These are phyloP conservation scores for Hemiprocne comata DNA, from an alignment of 2,113 vertebrate genomes.

Conservation along the genomic window DNA sequence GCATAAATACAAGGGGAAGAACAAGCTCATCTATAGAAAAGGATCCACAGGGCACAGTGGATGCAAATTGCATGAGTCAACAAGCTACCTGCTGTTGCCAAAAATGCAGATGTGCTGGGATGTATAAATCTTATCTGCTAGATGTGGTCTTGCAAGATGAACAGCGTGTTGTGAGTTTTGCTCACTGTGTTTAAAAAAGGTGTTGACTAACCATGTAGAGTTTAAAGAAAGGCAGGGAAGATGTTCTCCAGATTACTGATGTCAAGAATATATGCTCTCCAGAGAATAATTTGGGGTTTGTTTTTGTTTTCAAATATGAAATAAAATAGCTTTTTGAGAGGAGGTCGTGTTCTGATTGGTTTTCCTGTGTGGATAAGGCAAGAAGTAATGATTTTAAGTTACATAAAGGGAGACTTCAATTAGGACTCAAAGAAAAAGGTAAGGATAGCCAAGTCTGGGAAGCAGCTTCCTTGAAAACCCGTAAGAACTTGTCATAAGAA, in stretches of 20 bases:
- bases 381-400: not conserved
- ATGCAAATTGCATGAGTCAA: not conserved
- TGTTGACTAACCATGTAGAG: not conserved
- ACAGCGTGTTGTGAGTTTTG: not conserved
- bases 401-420: not conserved
- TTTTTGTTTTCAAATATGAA: not conserved
- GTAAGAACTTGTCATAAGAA: not conserved
- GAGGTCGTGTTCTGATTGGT: accelerated
- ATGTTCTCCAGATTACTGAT: not conserved
- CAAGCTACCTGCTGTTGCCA: not conserved
- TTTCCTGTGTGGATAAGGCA: not conserved
- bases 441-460: not conserved
- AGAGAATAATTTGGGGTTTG: not conserved
- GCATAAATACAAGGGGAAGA: not conserved
- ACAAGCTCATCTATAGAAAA: not conserved
- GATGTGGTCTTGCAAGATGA: not conserved
- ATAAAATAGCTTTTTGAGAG: not conserved
- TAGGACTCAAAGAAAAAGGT: not conserved
- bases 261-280: not conserved
- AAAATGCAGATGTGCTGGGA: not conserved
- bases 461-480: not conserved
- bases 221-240: not conserved
- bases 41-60: not conserved
- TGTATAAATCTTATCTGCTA: not conserved
- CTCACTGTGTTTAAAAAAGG: not conserved